phyloP scores from a whole-genome alignment of 2,113 vertebrate species.

The Syrmaticus mikado region DNA sequence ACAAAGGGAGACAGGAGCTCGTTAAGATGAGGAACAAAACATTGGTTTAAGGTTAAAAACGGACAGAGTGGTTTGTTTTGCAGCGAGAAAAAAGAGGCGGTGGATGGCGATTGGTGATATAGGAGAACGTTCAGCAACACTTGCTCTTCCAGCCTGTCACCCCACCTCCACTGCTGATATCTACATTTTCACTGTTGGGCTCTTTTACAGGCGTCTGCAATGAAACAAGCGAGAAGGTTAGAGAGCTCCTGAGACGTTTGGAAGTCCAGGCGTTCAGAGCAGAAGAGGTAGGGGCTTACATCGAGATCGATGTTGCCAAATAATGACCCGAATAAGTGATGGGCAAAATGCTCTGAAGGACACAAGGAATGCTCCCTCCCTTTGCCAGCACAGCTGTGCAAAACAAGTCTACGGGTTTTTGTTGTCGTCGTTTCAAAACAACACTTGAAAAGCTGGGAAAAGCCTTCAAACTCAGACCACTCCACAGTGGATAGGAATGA shows the following conservation, averaged over 20 bases:
- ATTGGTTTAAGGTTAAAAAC: slow-evolving; percentile 80
- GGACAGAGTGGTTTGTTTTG: slow-evolving; percentile 89
- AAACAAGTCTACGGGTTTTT: rapidly evolving
- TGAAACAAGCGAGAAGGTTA: slow-evolving; percentile 38
- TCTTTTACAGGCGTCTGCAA: slow-evolving; percentile 99
- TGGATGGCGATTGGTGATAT: slow-evolving; percentile 73
- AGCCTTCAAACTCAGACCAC: not conserved
- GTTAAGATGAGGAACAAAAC: slow-evolving; percentile 79
- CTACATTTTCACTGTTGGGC: slow-evolving; percentile 99
- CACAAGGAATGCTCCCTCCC: rapidly evolving
- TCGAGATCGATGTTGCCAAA: rapidly evolving
- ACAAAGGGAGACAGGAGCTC: slow-evolving; percentile 72
- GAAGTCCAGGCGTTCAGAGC: rapidly evolving
- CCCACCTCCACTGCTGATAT: slow-evolving; percentile 95
- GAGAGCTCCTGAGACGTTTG: rapidly evolving
- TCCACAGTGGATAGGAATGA: not conserved
- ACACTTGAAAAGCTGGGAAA: not conserved
- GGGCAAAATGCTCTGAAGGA: not conserved
- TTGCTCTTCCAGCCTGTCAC: slow-evolving; percentile 99
- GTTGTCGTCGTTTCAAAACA: not conserved
- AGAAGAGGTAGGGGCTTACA: rapidly evolving
- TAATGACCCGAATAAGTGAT: rapidly evolving
- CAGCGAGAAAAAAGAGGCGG: slow-evolving; percentile 81
- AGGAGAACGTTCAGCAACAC: slow-evolving; percentile 89
- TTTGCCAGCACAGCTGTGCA: rapidly evolving